phyloP scores from a whole-genome alignment of 1,140 invertebrate genomes.

The Drosophila ficusphila region DNA sequence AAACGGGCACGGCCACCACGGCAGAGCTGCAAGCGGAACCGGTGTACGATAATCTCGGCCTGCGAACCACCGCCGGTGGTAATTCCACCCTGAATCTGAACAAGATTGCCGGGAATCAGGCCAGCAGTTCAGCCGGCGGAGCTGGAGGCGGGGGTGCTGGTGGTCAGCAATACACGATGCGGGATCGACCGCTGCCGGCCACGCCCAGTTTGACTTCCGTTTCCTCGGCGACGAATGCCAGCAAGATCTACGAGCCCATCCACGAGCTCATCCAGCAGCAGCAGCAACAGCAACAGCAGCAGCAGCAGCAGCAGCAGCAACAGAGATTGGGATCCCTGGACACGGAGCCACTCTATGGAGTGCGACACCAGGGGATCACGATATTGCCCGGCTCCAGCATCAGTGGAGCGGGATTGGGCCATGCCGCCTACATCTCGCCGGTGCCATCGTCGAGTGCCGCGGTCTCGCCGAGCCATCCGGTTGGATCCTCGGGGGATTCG shows the following conservation, averaged over 20 bases:
- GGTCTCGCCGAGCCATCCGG: constrained; percentile 37
- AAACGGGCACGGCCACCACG: constrained; percentile 85
- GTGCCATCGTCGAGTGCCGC: background rate
- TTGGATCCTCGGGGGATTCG: constrained; percentile 47
- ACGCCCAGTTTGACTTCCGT: constrained; percentile 86
- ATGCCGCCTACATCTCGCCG: constrained; percentile 5
- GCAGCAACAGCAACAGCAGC: constrained; percentile 51
- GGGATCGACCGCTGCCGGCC: constrained; percentile 86
- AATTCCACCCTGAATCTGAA: constrained; percentile 91
- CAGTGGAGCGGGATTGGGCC: constrained; percentile 43
- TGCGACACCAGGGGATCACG: constrained; percentile 54
- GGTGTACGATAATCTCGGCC: constrained; percentile 93
- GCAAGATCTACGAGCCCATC: constrained; percentile 80
- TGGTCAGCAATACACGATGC: constrained; percentile 85
- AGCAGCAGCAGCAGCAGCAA: constrained; percentile 36
- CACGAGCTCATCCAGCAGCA: constrained; percentile 78
- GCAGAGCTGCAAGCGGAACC: constrained; percentile 87
- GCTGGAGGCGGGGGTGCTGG: no score
- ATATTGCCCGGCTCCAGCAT: constrained; percentile 68
- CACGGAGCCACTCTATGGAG: constrained; percentile 72
- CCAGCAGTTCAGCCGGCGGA: constrained; percentile 35
- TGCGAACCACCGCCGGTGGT: constrained; percentile 93
- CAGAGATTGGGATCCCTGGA: constrained; percentile 56
- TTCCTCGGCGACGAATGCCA: constrained; percentile 84
- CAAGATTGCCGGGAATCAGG: constrained; percentile 85